A percentile compares a stretch with the other conserved stretches of the same genome.
phyloP scores from a whole-genome alignment of 2,113 vertebrate genomes.

The Chauna torquata region DNA sequence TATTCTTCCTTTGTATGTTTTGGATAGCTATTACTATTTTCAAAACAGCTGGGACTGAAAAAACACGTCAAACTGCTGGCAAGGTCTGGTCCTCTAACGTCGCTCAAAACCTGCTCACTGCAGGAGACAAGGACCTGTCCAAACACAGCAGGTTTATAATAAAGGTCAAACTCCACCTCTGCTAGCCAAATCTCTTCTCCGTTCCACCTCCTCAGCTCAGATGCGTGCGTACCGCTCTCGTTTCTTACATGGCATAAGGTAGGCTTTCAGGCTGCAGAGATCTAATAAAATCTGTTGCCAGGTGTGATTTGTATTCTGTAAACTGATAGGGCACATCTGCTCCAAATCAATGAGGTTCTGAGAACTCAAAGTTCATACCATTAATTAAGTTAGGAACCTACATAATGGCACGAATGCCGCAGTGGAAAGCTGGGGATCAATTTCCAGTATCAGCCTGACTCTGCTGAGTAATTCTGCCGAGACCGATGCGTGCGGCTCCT shows the following conservation, averaged over 20 bases:
- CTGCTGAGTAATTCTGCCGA: accelerated
- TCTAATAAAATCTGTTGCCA: not conserved
- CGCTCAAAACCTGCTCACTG: not conserved
- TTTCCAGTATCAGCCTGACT: not conserved
- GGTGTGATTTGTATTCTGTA: not conserved
- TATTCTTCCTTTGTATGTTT: not conserved
- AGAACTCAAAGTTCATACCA: not conserved
- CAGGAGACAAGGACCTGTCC: accelerated
- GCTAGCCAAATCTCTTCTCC: not conserved
- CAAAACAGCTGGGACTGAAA: not conserved
- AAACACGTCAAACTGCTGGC: not conserved
- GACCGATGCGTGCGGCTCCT: not conserved
- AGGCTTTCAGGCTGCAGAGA: not conserved
- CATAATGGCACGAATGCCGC: not conserved
- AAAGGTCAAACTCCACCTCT: accelerated
- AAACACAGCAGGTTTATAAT: not conserved
- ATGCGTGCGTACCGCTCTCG: accelerated
- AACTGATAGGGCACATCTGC: not conserved
- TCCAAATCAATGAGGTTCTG: not conserved
- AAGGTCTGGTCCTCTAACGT: not conserved
- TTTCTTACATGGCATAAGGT: accelerated
- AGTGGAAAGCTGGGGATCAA: not conserved
- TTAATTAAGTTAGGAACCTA: not conserved
- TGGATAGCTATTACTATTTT: not conserved
- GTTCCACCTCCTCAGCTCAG: not conserved